A percentile compares a stretch with the other conserved stretches of the same genome.
phyloP scores from a whole-genome alignment of 2,113 vertebrate genomes.

The Sceloporus undulatus region DNA sequence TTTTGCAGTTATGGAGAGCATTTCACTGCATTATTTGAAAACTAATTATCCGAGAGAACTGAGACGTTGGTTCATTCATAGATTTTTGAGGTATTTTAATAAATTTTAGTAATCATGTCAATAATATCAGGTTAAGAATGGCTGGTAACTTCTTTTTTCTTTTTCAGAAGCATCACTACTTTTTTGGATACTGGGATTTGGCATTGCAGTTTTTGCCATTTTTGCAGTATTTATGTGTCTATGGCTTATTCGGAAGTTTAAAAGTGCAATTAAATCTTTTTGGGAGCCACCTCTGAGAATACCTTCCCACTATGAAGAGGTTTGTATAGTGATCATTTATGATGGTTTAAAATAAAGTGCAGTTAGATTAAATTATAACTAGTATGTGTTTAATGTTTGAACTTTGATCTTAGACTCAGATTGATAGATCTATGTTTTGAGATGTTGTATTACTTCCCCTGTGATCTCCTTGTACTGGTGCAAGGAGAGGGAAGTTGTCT shows the following conservation, averaged over 20 bases:
- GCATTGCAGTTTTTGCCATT: accelerated
- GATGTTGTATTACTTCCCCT: neutral
- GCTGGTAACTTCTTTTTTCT: neutral
- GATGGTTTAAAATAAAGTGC: neutral
- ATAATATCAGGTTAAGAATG: neutral
- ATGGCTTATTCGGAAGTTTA: constrained; percentile 50
- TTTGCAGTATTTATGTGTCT: neutral
- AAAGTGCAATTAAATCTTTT: constrained; percentile 57
- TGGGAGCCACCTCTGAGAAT: constrained; percentile 70
- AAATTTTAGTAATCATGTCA: neutral
- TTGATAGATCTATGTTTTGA: neutral
- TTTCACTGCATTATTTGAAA: neutral
- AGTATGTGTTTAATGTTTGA: accelerated
- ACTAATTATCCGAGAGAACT: neutral
- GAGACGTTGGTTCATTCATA: neutral
- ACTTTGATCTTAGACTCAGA: neutral
- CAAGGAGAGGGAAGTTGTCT: neutral
- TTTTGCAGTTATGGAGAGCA: neutral
- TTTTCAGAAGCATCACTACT: constrained; percentile 54
- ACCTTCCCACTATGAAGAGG: constrained; percentile 74
- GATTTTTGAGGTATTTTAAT: neutral
- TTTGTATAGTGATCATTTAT: constrained; percentile 14
- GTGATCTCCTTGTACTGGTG: neutral
- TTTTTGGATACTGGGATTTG: accelerated
- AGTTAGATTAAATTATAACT: accelerated